Evolutionary conservation across 2,113 vertebrate species (phyloP).

Genomic region (Syngnathus floridae): DNA sequence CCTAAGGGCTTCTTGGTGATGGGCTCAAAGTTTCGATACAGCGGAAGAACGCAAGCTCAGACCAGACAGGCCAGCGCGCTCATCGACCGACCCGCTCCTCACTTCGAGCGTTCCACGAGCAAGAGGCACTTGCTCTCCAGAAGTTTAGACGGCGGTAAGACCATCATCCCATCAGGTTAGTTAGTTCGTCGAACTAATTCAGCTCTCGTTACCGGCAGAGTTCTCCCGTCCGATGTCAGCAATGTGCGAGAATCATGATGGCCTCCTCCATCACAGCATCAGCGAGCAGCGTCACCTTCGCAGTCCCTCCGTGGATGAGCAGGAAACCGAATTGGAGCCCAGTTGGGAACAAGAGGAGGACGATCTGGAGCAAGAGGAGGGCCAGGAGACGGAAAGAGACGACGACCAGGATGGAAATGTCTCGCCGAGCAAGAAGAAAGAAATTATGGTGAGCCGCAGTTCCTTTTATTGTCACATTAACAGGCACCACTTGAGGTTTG

Average conservation of each 20-base stretch:
- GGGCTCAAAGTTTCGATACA: slow-evolving; percentile 98
- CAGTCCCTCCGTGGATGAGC: slow-evolving; percentile 65
- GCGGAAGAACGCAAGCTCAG: slow-evolving; percentile 93
- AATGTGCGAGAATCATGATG: slow-evolving; percentile 82
- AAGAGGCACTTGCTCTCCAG: slow-evolving; percentile 94
- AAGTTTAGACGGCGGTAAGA: slow-evolving; percentile 91
- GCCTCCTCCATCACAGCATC: slow-evolving; percentile 63
- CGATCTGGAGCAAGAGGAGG: slow-evolving; percentile 68
- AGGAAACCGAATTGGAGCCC: slow-evolving; percentile 61
- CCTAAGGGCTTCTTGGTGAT: slow-evolving; percentile 97
- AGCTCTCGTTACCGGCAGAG: slow-evolving; percentile 66
- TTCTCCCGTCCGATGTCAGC: slow-evolving; percentile 86
- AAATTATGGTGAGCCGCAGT: slow-evolving; percentile 79
- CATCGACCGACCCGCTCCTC: slow-evolving; percentile 91
- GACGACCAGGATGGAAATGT: slow-evolving; percentile 46
- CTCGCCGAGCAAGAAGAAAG: slow-evolving; percentile 88
- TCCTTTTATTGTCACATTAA: background rate
- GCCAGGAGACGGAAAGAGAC: slow-evolving; percentile 48
- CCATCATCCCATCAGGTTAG: too few relatives aligned
- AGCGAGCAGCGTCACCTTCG: slow-evolving; percentile 50
- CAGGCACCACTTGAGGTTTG: slow-evolving; percentile 9
- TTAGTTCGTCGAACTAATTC: background rate
- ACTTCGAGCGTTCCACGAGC: slow-evolving; percentile 92
- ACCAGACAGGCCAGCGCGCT: slow-evolving; percentile 93
- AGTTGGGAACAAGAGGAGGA: slow-evolving; percentile 68